Conservation (phyloP, 2,797 vertebrate species). For the Pipistrellus kuhlii region DNA sequence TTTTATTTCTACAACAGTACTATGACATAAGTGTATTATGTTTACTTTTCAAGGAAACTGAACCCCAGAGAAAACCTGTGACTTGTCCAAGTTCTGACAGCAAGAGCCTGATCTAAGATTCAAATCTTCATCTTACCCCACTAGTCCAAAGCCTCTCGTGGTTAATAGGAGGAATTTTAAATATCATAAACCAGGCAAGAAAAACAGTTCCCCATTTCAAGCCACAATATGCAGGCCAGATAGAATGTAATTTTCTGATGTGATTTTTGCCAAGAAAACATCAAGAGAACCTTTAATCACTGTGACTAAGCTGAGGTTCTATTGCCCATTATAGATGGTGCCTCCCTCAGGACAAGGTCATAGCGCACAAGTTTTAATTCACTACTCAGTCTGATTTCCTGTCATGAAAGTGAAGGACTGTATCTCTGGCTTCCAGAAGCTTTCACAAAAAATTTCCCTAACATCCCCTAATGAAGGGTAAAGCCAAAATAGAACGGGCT, state of each 20-base stretch:
- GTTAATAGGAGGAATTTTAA: slow-evolving; percentile 54
- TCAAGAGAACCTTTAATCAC: slow-evolving; percentile 71
- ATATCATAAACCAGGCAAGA: slow-evolving; percentile 33
- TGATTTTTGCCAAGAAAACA: slow-evolving; percentile 74
- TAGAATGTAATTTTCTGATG: slow-evolving; percentile 69
- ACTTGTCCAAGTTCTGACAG: neutral
- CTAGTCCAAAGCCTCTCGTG: neutral
- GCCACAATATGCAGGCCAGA: slow-evolving; percentile 37
- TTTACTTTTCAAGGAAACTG: neutral
- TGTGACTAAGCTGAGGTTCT: slow-evolving; percentile 45
- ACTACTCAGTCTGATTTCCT: slow-evolving; percentile 36
- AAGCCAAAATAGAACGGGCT: neutral
- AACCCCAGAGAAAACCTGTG: slow-evolving; percentile 37
- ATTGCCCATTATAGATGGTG: slow-evolving; percentile 47
- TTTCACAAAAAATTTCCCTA: neutral
- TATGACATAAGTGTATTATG: slow-evolving; percentile 1
- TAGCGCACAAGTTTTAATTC: slow-evolving; percentile 15
- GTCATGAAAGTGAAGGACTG: slow-evolving; percentile 20
- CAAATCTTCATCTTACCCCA: slow-evolving; percentile 39
- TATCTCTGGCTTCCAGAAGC: slow-evolving; percentile 35
- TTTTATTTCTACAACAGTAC: slow-evolving; percentile 43
- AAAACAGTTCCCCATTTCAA: slow-evolving; percentile 64
- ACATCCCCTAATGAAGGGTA: neutral
- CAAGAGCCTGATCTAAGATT: slow-evolving; percentile 33
- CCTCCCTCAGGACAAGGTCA: slow-evolving; percentile 60